Conservation (phyloP, 2,113 vertebrate species). For the Mormyrus iriodes region DNA sequence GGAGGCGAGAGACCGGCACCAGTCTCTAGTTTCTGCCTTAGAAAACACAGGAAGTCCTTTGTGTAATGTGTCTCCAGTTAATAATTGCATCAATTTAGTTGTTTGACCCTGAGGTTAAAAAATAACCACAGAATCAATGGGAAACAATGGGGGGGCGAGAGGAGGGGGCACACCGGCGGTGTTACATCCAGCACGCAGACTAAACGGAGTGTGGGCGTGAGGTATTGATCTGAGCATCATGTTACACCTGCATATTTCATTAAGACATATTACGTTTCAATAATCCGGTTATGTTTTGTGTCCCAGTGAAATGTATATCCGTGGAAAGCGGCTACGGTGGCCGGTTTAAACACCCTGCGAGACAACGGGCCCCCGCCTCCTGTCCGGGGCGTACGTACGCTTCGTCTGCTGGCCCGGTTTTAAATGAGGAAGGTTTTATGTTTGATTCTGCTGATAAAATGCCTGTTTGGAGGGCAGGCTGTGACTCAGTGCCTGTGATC, state of each 20-base stretch:
- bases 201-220: conserved; percentile 17
- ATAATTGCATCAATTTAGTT: conserved; percentile 24
- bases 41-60: neutral
- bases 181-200: conserved; percentile 23
- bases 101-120: neutral
- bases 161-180: neutral
- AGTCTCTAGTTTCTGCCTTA: neutral
- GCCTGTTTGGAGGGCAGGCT: neutral
- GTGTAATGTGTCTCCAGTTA: conserved; percentile 21
- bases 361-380: neutral
- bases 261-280: conserved; percentile 30
- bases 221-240: conserved; percentile 18
- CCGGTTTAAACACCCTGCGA: neutral
- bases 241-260: conserved; percentile 30
- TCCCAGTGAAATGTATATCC: conserved; percentile 33
- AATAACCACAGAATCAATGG: neutral
- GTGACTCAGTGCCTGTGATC: neutral
- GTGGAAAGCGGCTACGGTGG: conserved; percentile 20
- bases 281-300: conserved; percentile 17
- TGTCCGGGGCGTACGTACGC: conserved; percentile 12
- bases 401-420: neutral
- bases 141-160: neutral
- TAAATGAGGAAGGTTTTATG: neutral
- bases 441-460: neutral
- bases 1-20: neutral